These are phyloP conservation scores for Frankliniella fusca DNA, from an alignment of 2,888 invertebrate genomes.

Conservation along the genomic window DNA sequence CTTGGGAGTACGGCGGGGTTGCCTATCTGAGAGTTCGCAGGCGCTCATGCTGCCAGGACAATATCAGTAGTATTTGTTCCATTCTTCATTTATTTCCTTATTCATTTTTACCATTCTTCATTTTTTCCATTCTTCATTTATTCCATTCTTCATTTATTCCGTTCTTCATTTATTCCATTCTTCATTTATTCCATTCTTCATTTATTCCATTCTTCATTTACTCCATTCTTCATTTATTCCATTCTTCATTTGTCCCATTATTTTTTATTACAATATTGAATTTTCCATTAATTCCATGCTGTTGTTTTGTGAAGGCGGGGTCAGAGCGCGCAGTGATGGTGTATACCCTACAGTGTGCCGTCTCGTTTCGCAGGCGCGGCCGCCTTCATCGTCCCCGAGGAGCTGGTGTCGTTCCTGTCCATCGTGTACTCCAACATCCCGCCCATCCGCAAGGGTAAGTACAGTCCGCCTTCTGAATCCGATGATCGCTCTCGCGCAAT, in stretches of 20 bases:
- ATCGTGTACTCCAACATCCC: slow-evolving; percentile 80
- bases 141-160: no score
- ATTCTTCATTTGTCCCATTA: not conserved
- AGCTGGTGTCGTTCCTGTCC: slow-evolving; percentile 71
- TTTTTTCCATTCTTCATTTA: no score
- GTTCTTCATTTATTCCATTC: no score
- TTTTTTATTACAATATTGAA: not conserved
- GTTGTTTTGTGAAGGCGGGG: not conserved
- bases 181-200: no score
- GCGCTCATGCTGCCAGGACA: not conserved
- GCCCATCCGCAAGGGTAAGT: slow-evolving; percentile 74
- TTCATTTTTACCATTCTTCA: no score
- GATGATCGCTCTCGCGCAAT: no score
- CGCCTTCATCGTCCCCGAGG: slow-evolving; percentile 70
- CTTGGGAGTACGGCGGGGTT: no score
- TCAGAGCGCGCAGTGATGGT: not conserved
- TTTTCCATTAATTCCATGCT: not conserved
- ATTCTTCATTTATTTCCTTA: not conserved
- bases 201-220: not conserved
- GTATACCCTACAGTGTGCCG: not conserved
- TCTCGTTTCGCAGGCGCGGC: not conserved
- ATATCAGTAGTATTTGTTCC: not conserved
- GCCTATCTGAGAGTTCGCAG: not conserved
- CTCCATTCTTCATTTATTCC: no score
- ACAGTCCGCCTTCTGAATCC: no score